Percentiles rank a stretch among this genome's conserved stretches.
Evolutionary conservation across 2,888 invertebrate genomes (phyloP).

Genomic region (Rhodophaea formosa): DNA sequence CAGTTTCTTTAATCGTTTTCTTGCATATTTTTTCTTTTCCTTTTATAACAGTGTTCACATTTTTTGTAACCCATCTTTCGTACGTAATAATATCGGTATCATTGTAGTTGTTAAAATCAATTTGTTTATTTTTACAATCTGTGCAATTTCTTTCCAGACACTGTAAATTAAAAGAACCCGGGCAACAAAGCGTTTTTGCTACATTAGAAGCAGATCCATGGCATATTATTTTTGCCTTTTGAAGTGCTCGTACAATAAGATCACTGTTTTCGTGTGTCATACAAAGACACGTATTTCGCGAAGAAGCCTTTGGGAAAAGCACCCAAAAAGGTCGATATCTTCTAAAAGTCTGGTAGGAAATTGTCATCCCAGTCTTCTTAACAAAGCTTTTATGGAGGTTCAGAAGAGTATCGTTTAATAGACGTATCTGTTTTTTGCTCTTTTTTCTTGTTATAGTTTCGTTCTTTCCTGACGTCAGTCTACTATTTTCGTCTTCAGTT

Average conservation of each 20-base stretch:
- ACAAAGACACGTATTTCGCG: slow-evolving; percentile 12
- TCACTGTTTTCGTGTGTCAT: slow-evolving; percentile 15
- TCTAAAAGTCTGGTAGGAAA: neutral
- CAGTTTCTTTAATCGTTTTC: slow-evolving; percentile 12
- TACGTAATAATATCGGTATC: slow-evolving; percentile 1
- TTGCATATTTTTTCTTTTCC: neutral
- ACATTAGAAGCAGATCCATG: slow-evolving; percentile 14
- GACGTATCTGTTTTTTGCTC: slow-evolving; percentile 15
- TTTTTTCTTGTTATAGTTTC: slow-evolving; percentile 20
- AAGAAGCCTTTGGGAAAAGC: slow-evolving; percentile 12
- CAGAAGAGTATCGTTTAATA: neutral
- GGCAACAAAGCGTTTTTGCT: slow-evolving; percentile 13
- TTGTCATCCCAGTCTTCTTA: slow-evolving; percentile 5
- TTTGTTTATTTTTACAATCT: neutral
- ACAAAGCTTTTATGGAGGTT: slow-evolving; percentile 10
- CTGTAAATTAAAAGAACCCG: neutral
- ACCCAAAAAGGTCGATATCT: slow-evolving; percentile 20
- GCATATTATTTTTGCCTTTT: slow-evolving; percentile 16
- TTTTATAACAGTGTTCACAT: neutral
- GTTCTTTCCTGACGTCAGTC: slow-evolving; percentile 25
- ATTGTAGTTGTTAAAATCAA: neutral
- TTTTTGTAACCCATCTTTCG: slow-evolving; percentile 13
- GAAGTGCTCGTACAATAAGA: slow-evolving; percentile 17
- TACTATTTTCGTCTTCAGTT: slow-evolving; percentile 23
- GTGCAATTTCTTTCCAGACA: slow-evolving; percentile 6